Evolutionary conservation across 2,113 vertebrate genomes (phyloP).

Genomic region (Anguilla rostrata): DNA sequence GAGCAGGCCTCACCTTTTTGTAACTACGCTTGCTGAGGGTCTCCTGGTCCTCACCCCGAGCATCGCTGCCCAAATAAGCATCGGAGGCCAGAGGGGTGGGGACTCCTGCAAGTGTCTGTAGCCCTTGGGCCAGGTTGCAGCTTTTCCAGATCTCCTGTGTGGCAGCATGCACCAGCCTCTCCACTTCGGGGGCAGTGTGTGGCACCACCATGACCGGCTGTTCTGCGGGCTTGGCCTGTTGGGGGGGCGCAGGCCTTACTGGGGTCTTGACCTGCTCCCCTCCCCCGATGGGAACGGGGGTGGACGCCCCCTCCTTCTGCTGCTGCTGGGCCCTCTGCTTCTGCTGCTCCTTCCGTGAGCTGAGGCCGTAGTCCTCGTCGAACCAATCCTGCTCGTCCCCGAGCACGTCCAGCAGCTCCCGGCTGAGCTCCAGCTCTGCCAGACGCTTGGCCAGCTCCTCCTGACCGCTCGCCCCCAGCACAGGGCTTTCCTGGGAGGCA

Average conservation of each 20-base stretch:
- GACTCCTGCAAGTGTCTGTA: slow-evolving; percentile 50
- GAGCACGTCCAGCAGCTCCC: slow-evolving; percentile 80
- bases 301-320: slow-evolving; percentile 56
- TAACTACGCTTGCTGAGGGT: slow-evolving; percentile 80
- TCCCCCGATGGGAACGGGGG: slow-evolving; percentile 27
- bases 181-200: slow-evolving; percentile 79
- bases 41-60: slow-evolving; percentile 70
- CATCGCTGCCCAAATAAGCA: slow-evolving; percentile 60
- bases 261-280: slow-evolving; percentile 63
- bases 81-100: slow-evolving; percentile 60
- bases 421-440: slow-evolving; percentile 87
- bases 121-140: slow-evolving; percentile 72
- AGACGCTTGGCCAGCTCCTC: slow-evolving; percentile 90
- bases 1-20: slow-evolving; percentile 73
- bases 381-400: slow-evolving; percentile 97
- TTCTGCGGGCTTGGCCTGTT: slow-evolving; percentile 74
- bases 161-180: slow-evolving; percentile 80
- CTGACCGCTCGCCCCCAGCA: slow-evolving; percentile 85
- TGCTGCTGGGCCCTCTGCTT: slow-evolving; percentile 63
- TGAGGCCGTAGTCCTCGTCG: slow-evolving; percentile 97
- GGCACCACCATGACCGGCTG: slow-evolving; percentile 84
- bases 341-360: slow-evolving; percentile 79
- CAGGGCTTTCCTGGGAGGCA: slow-evolving; percentile 79
- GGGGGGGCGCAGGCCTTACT: slow-evolving; percentile 69
- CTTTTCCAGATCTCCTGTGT: slow-evolving; percentile 85